Conservation (phyloP, 1,140 invertebrate species). For the Procambarus virginalis region DNA sequence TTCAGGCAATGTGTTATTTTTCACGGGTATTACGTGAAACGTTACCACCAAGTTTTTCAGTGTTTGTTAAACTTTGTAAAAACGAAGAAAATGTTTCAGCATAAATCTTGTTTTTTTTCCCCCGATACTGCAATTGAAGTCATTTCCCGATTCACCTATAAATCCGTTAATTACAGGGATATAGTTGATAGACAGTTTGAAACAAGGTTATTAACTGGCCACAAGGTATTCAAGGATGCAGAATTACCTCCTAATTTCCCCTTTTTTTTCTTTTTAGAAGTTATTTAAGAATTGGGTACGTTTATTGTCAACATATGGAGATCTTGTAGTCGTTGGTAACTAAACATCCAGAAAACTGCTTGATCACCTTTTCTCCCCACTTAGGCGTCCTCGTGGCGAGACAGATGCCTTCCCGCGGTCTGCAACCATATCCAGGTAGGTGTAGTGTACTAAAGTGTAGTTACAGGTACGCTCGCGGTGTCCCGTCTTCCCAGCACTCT, state of each 20-base stretch:
- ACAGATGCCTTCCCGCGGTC: constrained; percentile 56
- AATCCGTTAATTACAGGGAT: background rate
- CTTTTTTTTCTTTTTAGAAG: background rate
- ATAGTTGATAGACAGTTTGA: background rate
- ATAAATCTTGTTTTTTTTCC: background rate
- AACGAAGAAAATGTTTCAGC: no score
- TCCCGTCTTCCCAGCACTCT: no score
- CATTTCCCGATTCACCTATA: background rate
- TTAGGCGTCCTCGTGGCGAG: constrained; percentile 55
- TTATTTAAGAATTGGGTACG: background rate
- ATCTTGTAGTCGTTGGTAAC: background rate
- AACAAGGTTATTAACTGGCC: background rate
- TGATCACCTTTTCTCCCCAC: background rate
- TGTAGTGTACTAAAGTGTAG: no score
- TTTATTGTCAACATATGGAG: background rate
- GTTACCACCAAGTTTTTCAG: no score
- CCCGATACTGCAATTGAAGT: background rate
- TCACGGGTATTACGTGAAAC: background rate
- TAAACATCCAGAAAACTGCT: background rate
- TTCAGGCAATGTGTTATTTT: background rate
- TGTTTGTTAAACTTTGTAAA: no score
- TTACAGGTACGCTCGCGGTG: no score
- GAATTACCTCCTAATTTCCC: background rate
- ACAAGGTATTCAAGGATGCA: background rate
- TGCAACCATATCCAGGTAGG: constrained; percentile 59